Evolutionary conservation across 2,113 vertebrate species (phyloP), one percentile per base, ranked within the genome.

Genomic region (Arenaria interpres): DNA sequence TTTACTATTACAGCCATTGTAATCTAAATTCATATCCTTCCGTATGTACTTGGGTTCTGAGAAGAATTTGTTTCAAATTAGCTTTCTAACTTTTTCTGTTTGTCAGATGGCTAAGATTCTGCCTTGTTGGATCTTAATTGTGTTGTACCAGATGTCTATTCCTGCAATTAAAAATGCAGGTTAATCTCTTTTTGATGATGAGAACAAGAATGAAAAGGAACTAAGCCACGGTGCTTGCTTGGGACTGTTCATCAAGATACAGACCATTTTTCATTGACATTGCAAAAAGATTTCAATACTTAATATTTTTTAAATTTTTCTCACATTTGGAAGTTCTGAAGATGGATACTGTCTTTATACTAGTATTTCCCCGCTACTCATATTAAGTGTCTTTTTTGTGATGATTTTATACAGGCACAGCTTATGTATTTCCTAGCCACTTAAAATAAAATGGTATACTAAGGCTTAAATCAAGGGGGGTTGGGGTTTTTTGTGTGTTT

Each of bases 111-210:
- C 57, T 80, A 13, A 87, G 75, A 51, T 88, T 88, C 54, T 86
- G 37, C 35, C 21, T 60, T 72, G 30, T 21, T 0, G 1, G 25
- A 35, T 76, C 88, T 73, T 88, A 69, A 23, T 83, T 56, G 37
- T 8, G 9, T 92, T 92, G 24, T 89, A 88, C 85, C 92, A 92
- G 18, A 54, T 93, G 66, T 57, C 72, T 74, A 2, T 89, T 50
- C 80, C 83, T 88, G 64, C 72, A 78, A 32, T 95, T 93, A 75
- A 76, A 96, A 96, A 95, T 82, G 78, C 60, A 86, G 27, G 64
- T 67, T 46, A 86, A 23, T 39, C 23, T 43, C 88, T 88, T 50
- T 88, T 86, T 69, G 17, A 8, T 59, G 39, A 75, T 6, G 53
- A 53, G 45, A 95, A 35, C 64, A 71, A 79, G 33, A 77, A 60